Evolutionary conservation across 2,888 invertebrate species (phyloP), one percentile per base, ranked within the genome.

Genomic region (Lasioglossum calceatum): DNA sequence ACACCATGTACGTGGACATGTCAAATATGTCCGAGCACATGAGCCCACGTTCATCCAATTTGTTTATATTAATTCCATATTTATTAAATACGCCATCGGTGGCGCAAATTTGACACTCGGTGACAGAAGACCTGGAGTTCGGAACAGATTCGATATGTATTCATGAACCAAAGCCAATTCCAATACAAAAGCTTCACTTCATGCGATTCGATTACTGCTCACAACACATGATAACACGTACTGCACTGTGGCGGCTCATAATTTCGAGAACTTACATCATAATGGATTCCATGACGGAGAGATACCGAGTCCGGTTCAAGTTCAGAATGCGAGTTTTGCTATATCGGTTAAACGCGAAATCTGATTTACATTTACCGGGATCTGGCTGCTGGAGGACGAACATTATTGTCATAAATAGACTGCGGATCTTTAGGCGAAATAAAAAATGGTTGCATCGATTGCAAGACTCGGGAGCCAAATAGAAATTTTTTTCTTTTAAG

Each of bases 81-180:
- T 64, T 64, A 64, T 64, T 64, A 64, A 64, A 64, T 64, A 32
- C 32, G 27, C 16, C 27, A 16, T 64, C 61, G 61, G 16, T 16
- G 27, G 61, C 1, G 61, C 14, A 64, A 64, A 16, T 64, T 64
- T 64, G 61, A 64, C 61, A 64, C 61, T 64, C 61, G 61, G 16
- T 64, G 61, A 64, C 61, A 64, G 61, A 64, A 64, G 27, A 54
- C 16, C 61, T 14, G 27, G 16, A 16, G 61, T 16, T 54, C 14
- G 7, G 32, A 64, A 64, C 61, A 64, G 27, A 64, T 64, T 64
- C 61, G 16, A 64, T 64, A 64, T 64, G 61, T 64, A 64, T 64
- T 64, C 61, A 64, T 64, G 61, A 64, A 64, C 32, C 61, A 32
- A 32, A 64, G 32, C 61, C n/a, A 14, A 8, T 27, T 23, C 14